Conservation (phyloP, 92 coral and sea anemone genomes). For the Desmophyllum pertusum region DNA sequence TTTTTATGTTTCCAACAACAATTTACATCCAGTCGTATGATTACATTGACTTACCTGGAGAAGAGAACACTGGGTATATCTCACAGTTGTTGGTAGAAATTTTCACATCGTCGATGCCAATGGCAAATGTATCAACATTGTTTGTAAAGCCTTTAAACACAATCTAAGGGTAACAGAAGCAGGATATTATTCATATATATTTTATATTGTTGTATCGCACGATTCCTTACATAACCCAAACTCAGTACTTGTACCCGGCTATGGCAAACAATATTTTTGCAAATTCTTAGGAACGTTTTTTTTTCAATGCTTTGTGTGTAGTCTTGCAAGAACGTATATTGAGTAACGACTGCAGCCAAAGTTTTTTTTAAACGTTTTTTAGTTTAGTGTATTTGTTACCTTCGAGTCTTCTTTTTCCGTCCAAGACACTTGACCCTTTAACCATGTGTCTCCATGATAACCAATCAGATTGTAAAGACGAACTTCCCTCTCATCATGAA, state of each 20-base stretch:
- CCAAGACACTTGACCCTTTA: constrained; percentile 61
- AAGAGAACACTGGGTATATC: constrained; percentile 52
- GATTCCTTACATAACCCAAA: no score
- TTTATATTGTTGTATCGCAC: background rate
- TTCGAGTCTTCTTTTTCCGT: constrained; percentile 25
- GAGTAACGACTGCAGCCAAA: background rate
- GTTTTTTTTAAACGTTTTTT: background rate
- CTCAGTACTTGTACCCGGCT: no score
- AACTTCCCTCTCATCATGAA: background rate
- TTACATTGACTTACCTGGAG: constrained; percentile 47
- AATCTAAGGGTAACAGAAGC: constrained; percentile 41
- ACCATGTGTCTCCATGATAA: constrained; percentile 71
- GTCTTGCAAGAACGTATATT: no score
- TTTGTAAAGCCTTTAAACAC: constrained; percentile 55
- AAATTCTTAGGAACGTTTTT: no score
- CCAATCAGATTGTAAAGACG: constrained; percentile 63
- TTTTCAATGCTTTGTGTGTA: background rate
- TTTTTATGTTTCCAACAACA: no score
- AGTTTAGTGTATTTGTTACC: constrained; percentile 34
- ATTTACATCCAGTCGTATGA: background rate
- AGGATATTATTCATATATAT: no score
- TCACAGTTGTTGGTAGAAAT: constrained; percentile 48
- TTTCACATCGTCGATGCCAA: constrained; percentile 65
- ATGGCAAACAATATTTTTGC: no score
- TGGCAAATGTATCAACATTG: constrained; percentile 40